Conservation (phyloP, 2,888 invertebrate genomes). For the Ophraella communa region DNA sequence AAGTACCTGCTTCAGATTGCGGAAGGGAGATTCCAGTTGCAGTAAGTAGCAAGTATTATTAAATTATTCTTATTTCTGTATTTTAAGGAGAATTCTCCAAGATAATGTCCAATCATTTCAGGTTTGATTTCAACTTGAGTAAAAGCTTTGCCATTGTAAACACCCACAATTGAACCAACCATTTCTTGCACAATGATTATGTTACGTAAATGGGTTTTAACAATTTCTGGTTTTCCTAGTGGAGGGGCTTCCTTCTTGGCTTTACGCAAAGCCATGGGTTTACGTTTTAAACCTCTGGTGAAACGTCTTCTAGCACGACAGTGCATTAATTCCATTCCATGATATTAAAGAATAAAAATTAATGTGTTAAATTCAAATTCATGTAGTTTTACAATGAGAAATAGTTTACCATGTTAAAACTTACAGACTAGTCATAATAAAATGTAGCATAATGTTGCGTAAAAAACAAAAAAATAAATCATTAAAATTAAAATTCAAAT, state of each 20-base stretch:
- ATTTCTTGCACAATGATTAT: conserved; percentile 99
- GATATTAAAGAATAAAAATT: too few relatives aligned
- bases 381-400: too few relatives aligned
- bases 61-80: conserved; percentile 72
- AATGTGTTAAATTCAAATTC: too few relatives aligned
- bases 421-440: too few relatives aligned
- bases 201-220: conserved; percentile 97
- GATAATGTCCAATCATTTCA: conserved; percentile 90
- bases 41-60: conserved; percentile 4
- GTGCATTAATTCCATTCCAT: conserved; percentile 94
- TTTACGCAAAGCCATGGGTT: conserved; percentile 93
- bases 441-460: too few relatives aligned
- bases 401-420: too few relatives aligned
- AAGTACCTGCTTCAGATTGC: background rate
- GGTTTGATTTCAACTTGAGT: conserved; percentile 84
- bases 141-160: conserved; percentile 98
- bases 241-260: conserved; percentile 94
- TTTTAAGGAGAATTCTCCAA: conserved; percentile 87
- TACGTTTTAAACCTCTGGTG: conserved; percentile 91
- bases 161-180: conserved; percentile 99
- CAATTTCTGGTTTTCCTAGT: conserved; percentile 97
- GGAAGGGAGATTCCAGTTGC: background rate
- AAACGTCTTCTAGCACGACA: conserved; percentile 93
- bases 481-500: too few relatives aligned
- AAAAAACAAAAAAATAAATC: too few relatives aligned